Conservation (phyloP, 92 coral and sea anemone species). For the Porites lobata region DNA sequence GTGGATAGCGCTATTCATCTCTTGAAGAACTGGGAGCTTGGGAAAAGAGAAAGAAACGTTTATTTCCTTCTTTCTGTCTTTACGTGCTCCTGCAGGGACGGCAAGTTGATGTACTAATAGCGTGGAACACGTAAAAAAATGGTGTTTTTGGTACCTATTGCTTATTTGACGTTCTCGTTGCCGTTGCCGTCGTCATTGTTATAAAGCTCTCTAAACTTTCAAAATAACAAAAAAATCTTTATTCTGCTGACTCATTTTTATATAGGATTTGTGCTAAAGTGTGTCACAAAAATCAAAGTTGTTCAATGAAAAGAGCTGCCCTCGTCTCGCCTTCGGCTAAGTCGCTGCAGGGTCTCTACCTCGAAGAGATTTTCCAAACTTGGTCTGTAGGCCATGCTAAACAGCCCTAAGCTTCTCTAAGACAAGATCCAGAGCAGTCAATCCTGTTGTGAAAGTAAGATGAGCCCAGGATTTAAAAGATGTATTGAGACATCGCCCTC, state of each 20-base stretch:
- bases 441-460: conserved; percentile 3
- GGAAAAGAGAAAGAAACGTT: no score
- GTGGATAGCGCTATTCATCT: no score
- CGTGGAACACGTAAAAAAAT: no score
- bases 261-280: background rate
- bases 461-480: conserved; percentile 23
- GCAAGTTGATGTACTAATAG: no score
- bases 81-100: no score
- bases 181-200: background rate
- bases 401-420: background rate
- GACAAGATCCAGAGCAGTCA: conserved; percentile 12
- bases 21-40: no score
- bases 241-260: background rate
- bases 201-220: no score
- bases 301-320: conserved; percentile 10
- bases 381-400: conserved; percentile 13
- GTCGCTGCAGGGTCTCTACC: background rate
- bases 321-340: conserved; percentile 2
- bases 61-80: no score
- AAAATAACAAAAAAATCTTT: no score
- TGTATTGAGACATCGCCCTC: conserved; percentile 19
- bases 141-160: no score
- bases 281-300: conserved; percentile 11
- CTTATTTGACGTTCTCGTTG: background rate
- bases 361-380: conserved; percentile 14